Conservation (phyloP, 2,797 vertebrate species). For the Urosaurus nigricauda region DNA sequence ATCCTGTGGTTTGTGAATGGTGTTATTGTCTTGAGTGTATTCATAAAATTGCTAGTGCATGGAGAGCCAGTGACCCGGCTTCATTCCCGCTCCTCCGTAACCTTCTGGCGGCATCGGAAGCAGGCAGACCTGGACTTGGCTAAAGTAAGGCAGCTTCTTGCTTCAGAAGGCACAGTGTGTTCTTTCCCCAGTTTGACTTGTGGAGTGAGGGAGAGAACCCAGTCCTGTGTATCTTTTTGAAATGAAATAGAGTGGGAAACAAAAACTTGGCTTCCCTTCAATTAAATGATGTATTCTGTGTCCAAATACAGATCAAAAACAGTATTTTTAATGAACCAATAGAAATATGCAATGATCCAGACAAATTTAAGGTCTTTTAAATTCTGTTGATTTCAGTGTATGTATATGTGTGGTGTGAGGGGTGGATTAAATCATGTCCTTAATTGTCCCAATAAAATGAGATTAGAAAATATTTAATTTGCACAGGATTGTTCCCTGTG, state of each 20-base stretch:
- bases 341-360: neutral
- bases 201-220: neutral
- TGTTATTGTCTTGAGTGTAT: conserved; percentile 93
- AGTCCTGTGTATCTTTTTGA: neutral
- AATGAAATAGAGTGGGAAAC: neutral
- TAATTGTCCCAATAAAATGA: neutral
- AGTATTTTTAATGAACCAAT: neutral
- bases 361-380: neutral
- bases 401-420: too few relatives aligned
- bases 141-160: conserved; percentile 78
- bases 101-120: conserved; percentile 97
- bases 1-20: conserved; percentile 95
- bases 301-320: neutral
- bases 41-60: conserved; percentile 92
- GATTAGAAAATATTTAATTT: neutral
- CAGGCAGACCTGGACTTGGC: conserved; percentile 94
- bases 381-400: neutral
- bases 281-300: neutral
- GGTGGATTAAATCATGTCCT: too few relatives aligned
- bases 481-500: neutral
- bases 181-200: neutral
- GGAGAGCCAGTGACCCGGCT: conserved; percentile 95
- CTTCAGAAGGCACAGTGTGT: neutral
- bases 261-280: neutral
- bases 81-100: conserved; percentile 93